Conservation (phyloP, 2,113 vertebrate genomes). For the Myrmophylax atrothorax region DNA sequence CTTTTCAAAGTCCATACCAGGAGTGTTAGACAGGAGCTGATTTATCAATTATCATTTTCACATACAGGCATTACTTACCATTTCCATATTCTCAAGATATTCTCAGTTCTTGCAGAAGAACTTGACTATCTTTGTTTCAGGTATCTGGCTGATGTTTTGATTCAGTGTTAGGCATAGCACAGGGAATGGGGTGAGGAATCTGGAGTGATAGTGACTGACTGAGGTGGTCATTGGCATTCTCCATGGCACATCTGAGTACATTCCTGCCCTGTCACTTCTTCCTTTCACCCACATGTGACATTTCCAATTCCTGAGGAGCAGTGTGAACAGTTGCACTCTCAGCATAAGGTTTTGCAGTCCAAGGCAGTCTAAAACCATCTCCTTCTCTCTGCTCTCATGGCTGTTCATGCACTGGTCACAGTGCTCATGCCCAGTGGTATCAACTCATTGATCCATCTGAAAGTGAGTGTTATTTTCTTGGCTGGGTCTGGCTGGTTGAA, state of each 20-base stretch:
- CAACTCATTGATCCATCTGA: background rate
- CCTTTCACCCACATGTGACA: background rate
- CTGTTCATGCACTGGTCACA: background rate
- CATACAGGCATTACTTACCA: background rate
- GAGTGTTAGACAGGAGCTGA: background rate
- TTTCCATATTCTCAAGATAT: background rate
- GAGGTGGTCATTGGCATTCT: background rate
- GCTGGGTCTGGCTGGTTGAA: background rate
- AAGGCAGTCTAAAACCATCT: background rate
- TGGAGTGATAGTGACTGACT: background rate
- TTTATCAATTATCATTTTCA: background rate
- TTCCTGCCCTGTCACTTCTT: background rate
- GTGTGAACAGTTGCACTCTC: background rate
- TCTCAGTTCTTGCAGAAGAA: background rate
- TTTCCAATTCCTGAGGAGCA: background rate
- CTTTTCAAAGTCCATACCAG: background rate
- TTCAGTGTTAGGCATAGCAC: background rate
- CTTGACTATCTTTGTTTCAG: background rate
- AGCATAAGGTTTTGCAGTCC: background rate
- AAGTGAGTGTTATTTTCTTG: background rate
- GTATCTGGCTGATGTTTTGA: background rate
- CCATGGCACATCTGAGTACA: background rate
- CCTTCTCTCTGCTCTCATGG: background rate
- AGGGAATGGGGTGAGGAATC: background rate
- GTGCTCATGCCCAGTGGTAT: background rate